Conservation (phyloP, 2,888 invertebrate species). For the Chelonus formosanus region DNA sequence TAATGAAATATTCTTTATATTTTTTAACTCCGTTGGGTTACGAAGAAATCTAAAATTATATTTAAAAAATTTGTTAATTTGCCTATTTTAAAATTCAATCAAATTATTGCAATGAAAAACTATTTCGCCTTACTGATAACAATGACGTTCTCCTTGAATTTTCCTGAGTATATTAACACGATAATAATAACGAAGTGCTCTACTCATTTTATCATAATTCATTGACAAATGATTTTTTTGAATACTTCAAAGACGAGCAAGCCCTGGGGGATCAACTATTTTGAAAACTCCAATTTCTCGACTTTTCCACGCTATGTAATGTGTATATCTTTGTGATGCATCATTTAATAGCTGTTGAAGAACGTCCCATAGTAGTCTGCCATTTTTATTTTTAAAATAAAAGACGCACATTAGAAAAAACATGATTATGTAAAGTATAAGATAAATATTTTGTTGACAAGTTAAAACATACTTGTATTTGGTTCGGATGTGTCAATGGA, state of each 20-base stretch:
- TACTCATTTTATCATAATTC: slow-evolving; percentile 98
- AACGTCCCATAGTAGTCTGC: slow-evolving; percentile 94
- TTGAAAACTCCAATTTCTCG: slow-evolving; percentile 93
- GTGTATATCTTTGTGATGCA: slow-evolving; percentile 88
- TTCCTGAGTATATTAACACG: slow-evolving; percentile 94
- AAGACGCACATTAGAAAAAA: slow-evolving; percentile 20
- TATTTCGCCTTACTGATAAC: slow-evolving; percentile 85
- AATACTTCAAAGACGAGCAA: slow-evolving; percentile 96
- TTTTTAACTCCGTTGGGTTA: slow-evolving; percentile 92
- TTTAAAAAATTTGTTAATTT: background rate
- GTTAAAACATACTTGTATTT: slow-evolving; percentile 79
- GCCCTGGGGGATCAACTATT: slow-evolving; percentile 92
- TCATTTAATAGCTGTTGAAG: slow-evolving; percentile 92
- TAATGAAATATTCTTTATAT: slow-evolving; percentile 91
- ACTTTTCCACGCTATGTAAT: slow-evolving; percentile 95
- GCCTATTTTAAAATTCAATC: too few relatives aligned
- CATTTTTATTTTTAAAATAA: slow-evolving; percentile 73
- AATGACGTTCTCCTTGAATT: slow-evolving; percentile 95
- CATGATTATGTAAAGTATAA: too few relatives aligned
- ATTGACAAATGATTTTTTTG: slow-evolving; percentile 96
- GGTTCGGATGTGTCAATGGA: slow-evolving; percentile 84
- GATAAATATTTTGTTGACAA: background rate
- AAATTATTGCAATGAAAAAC: too few relatives aligned
- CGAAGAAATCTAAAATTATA: slow-evolving; percentile 77
- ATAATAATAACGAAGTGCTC: slow-evolving; percentile 94